Percentiles rank a stretch among this genome's conserved stretches.
Conservation (phyloP, 2,797 vertebrate species). For the Tokudaia tokunoshimensis region DNA sequence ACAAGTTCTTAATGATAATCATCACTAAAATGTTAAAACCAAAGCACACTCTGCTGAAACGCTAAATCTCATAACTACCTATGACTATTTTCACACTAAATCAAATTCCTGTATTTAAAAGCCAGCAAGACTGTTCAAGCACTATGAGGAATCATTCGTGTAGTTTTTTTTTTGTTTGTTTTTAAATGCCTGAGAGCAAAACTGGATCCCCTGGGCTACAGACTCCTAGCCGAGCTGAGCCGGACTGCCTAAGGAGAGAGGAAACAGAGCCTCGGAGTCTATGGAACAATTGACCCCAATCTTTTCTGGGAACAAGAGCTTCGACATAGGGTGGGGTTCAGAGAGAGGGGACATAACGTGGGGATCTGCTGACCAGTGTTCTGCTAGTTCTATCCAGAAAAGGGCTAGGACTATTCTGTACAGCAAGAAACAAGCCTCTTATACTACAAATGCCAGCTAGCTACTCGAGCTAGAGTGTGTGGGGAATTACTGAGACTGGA, state of each 20-base stretch:
- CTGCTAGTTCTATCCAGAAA: not conserved
- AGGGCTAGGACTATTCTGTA: constrained; percentile 24
- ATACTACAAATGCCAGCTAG: not conserved
- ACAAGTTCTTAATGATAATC: constrained; percentile 49
- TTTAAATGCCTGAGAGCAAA: constrained; percentile 39
- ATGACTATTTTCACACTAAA: constrained; percentile 27
- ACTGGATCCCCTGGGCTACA: constrained; percentile 35
- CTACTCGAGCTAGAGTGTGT: not conserved
- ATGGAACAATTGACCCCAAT: constrained; percentile 6
- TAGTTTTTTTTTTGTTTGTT: not conserved
- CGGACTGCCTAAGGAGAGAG: constrained; percentile 30
- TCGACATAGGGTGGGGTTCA: not conserved
- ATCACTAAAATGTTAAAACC: constrained; percentile 59
- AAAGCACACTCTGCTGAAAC: constrained; percentile 58
- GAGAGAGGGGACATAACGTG: not conserved
- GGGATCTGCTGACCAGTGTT: constrained; percentile 38
- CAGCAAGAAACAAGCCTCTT: not conserved
- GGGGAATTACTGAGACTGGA: not conserved
- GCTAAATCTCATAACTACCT: not conserved
- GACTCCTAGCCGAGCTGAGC: constrained; percentile 21
- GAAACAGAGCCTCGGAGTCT: not conserved
- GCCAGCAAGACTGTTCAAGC: constrained; percentile 8
- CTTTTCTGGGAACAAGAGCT: constrained; percentile 39
- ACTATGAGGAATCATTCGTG: not conserved
- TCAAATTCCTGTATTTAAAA: constrained; percentile 64